Evolutionary conservation across 2,797 vertebrate species (phyloP), one percentile per base, ranked within the genome.

Genomic region (Agapornis canus): DNA sequence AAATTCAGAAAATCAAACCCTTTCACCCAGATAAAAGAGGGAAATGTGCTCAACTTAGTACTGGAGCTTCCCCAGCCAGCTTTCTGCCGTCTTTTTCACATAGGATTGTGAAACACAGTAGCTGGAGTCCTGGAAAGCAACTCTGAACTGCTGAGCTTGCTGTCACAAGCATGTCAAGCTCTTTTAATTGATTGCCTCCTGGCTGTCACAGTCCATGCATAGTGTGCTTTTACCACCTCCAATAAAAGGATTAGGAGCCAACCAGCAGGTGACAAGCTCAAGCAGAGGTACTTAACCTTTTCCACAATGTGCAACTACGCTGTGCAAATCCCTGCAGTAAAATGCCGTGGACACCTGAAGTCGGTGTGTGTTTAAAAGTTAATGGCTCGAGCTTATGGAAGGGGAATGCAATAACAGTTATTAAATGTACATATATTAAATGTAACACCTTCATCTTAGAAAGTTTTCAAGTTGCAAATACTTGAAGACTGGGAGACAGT

Each of bases 121-220:
- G 48, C 56, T 57, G 37, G 51, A 84, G 23, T 77, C 68, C 57
- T 73, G 23, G 76, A 93, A 93, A 95, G 66, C 56, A 45, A 8
- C 20, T 71, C 85, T 26, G 59, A 92, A 86, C 56, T 76, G 63
- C 80, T 66, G 85, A 94, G 64, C 63, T 27, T 65, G 89, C 64
- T 83, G 82, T 86, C 92, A 93, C 4, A 42, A 81, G 76, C 73
- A 86, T 16, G 43, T 93, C 54, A 90, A 83, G 61, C 29, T 87
- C 91, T 70, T 94, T 91, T 70, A 84, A 91, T 68, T 49, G 73
- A 94, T 8, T 91, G 57, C 89, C 63, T 95, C 73, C 48, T 86
- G 72, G 63, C 85, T 91, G 91, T 88, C 90, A 85, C 49, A 82
- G 71, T 61, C 79, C 82, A 63, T 10, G 69, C 57, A 87, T 6